phyloP scores from a whole-genome alignment of 2,797 vertebrate species.

The Acipenser ruthenus region DNA sequence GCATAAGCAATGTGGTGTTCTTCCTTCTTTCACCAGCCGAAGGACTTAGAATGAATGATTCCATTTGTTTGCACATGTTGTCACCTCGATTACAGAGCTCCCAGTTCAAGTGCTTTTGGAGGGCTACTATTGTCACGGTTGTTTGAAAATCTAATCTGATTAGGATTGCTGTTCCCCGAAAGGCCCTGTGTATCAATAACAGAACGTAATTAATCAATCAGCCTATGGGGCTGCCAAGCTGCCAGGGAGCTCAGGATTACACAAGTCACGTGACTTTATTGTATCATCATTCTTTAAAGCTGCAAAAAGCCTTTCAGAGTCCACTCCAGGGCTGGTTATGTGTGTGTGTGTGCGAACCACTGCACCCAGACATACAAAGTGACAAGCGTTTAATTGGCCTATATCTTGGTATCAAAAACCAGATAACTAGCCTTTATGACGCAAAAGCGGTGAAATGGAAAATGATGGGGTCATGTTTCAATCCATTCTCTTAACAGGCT shows the following conservation, averaged over 20 bases:
- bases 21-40: too few species aligned
- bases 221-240: not conserved
- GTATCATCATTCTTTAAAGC: not conserved
- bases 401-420: not conserved
- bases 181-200: too few species aligned
- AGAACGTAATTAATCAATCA: not conserved
- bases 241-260: not conserved
- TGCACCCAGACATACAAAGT: not conserved
- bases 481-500: not conserved
- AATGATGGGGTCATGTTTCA: not conserved
- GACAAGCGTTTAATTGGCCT: not conserved
- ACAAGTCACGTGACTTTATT: not conserved
- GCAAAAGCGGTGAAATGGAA: not conserved
- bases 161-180: too few species aligned
- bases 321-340: too few species aligned
- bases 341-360: not conserved
- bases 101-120: too few species aligned
- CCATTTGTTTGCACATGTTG: too few species aligned
- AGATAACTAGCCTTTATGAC: not conserved
- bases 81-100: too few species aligned
- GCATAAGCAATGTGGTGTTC: too few species aligned
- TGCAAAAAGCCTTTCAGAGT: not conserved
- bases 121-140: too few species aligned
- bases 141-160: too few species aligned
- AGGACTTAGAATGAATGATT: too few species aligned